Percentiles rank a stretch among this genome's conserved stretches.
These are phyloP conservation scores for Caenorhabditis sp. DNA, from an alignment of 2,888 invertebrate genomes.

Conservation along the genomic window DNA sequence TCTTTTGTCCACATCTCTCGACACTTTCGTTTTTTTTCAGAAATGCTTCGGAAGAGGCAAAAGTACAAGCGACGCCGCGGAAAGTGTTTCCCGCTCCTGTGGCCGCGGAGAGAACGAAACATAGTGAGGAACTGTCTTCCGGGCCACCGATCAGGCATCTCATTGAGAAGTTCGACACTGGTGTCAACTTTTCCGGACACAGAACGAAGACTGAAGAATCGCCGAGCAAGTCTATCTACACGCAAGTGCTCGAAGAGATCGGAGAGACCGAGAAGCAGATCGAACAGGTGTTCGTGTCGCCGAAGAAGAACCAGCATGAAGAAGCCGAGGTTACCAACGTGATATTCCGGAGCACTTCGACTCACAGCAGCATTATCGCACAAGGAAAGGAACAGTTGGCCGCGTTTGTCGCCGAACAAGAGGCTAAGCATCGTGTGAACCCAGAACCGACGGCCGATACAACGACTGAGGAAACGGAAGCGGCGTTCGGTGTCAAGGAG, in stretches of 20 bases:
- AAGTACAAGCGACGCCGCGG: conserved; percentile 43
- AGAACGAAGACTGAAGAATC: conserved; percentile 5
- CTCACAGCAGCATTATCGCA: conserved; percentile 41
- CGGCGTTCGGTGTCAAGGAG: conserved; percentile 45
- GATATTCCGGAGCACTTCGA: conserved; percentile 51
- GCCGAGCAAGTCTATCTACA: conserved; percentile 29
- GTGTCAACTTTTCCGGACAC: conserved; percentile 42
- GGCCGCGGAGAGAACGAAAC: conserved; percentile 30
- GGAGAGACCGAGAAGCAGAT: conserved; percentile 7
- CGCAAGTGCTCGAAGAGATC: conserved; percentile 49
- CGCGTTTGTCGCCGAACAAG: conserved; percentile 48
- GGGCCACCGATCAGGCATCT: conserved; percentile 40
- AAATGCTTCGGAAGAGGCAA: conserved; percentile 32
- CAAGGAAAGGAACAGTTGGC: conserved; percentile 38
- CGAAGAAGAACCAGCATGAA: conserved; percentile 25
- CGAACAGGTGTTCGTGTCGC: conserved; percentile 10
- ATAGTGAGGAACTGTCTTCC: conserved; percentile 10
- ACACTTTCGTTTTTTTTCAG: conserved; percentile 28
- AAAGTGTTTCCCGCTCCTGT: conserved; percentile 39
- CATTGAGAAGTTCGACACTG: conserved; percentile 54
- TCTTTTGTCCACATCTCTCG: conserved; percentile 23
- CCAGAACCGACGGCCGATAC: not conserved
- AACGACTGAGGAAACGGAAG: conserved; percentile 22
- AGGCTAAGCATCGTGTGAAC: conserved; percentile 15
- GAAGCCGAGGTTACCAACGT: conserved; percentile 39